phyloP scores from a whole-genome alignment of 1,140 invertebrate species.

The Bathynomus jamesi region DNA sequence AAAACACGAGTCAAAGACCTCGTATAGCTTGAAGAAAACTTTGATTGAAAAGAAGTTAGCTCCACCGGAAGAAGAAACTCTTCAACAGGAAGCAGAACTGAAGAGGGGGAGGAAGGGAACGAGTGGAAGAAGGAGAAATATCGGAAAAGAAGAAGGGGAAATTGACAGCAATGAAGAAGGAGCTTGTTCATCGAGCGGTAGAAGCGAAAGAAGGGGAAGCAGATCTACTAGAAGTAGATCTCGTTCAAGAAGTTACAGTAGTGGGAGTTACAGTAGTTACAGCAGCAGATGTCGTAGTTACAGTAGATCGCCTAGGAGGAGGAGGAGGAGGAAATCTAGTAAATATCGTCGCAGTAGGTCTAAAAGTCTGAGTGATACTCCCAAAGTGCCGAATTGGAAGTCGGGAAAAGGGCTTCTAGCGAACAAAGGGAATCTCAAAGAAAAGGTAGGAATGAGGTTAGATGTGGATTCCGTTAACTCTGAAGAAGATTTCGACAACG shows the following conservation, averaged over 20 bases:
- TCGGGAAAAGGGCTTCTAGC: too few species aligned
- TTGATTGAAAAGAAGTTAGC: background rate
- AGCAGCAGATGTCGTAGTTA: conserved; percentile 6
- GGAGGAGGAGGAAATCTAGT: conserved; percentile 14
- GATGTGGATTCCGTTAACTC: conserved; percentile 29
- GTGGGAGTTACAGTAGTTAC: conserved; percentile 11
- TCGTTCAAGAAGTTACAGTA: background rate
- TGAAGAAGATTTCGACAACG: conserved; percentile 22
- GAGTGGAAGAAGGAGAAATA: conserved; percentile 3
- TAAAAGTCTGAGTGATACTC: conserved; percentile 3
- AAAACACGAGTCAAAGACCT: too few species aligned
- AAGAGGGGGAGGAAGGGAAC: conserved; percentile 8
- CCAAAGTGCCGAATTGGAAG: background rate
- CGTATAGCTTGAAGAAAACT: too few species aligned
- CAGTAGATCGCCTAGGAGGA: conserved; percentile 7
- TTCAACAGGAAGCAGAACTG: conserved; percentile 1
- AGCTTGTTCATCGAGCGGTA: too few species aligned
- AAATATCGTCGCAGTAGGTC: conserved; percentile 5
- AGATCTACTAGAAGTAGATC: conserved; percentile 1
- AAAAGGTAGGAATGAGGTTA: conserved; percentile 20
- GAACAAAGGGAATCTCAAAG: too few species aligned
- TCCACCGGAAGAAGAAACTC: conserved; percentile 1
- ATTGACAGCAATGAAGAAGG: conserved; percentile 36
- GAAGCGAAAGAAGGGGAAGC: too few species aligned
- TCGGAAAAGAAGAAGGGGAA: conserved; percentile 38